Conservation (phyloP, 2,888 invertebrate species). For the Dryadula phaetusa region DNA sequence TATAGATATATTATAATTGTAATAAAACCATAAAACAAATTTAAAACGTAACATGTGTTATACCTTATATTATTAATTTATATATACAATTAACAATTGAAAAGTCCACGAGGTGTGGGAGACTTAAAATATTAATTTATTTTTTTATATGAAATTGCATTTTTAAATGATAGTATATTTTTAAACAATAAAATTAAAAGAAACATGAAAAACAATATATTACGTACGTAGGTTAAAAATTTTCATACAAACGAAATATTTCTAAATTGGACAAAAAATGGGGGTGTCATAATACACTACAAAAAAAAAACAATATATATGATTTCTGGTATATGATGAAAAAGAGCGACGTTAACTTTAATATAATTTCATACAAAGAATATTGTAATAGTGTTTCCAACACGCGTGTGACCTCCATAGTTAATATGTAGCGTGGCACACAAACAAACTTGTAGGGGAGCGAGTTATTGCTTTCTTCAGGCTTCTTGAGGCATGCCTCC, state of each 20-base stretch:
- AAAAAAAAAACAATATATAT: too few relatives aligned
- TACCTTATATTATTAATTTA: too few relatives aligned
- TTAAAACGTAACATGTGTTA: too few relatives aligned
- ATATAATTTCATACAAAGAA: background rate
- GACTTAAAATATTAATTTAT: too few relatives aligned
- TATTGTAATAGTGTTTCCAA: background rate
- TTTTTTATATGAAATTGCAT: too few relatives aligned
- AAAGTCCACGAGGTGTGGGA: too few relatives aligned
- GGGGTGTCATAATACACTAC: too few relatives aligned
- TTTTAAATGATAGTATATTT: too few relatives aligned
- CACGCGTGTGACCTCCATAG: conserved; percentile 28
- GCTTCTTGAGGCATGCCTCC: conserved; percentile 22
- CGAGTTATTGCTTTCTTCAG: conserved; percentile 22
- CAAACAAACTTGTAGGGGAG: conserved; percentile 10
- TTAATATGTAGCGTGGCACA: conserved; percentile 15
- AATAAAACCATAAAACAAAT: background rate
- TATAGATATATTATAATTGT: background rate
- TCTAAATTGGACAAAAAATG: too few relatives aligned
- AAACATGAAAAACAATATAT: background rate
- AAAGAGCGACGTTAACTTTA: background rate
- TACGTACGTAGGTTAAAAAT: background rate
- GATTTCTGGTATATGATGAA: too few relatives aligned
- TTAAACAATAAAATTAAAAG: background rate
- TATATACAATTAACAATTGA: too few relatives aligned
- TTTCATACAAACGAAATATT: too few relatives aligned